Evolutionary conservation across 1,140 invertebrate species (phyloP).

Genomic region (Drosophila cardini): DNA sequence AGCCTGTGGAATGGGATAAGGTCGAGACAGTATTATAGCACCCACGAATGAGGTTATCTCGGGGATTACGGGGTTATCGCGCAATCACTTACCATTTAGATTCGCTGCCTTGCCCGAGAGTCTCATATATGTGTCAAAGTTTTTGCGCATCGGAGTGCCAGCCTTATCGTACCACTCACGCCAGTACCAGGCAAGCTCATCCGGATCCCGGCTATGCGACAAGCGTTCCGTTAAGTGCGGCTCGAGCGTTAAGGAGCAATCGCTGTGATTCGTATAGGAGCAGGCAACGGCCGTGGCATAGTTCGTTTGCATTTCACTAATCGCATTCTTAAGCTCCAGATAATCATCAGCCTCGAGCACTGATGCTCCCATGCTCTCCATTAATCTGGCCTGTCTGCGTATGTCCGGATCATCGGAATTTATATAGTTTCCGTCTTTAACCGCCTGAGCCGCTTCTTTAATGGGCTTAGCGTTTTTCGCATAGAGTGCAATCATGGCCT

Average conservation of each 20-base stretch:
- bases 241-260: conserved; percentile 91
- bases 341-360: conserved; percentile 63
- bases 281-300: conserved; percentile 93
- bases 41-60: no score
- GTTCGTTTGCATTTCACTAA: conserved; percentile 91
- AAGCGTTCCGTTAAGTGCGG: conserved; percentile 91
- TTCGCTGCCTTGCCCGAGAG: conserved; percentile 92
- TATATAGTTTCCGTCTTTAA: conserved; percentile 50
- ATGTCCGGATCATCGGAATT: conserved; percentile 59
- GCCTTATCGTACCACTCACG: conserved; percentile 90
- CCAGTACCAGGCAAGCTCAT: conserved; percentile 91
- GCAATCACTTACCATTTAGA: conserved; percentile 89
- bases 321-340: conserved; percentile 87
- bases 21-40: no score
- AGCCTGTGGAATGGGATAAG: conserved; percentile 58
- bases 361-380: conserved; percentile 64
- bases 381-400: conserved; percentile 62
- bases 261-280: conserved; percentile 88
- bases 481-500: conserved; percentile 64
- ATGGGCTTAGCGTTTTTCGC: conserved; percentile 57
- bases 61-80: conserved; percentile 36
- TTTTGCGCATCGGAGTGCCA: conserved; percentile 89
- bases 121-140: conserved; percentile 90
- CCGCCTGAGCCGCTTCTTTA: conserved; percentile 57
- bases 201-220: conserved; percentile 88